A percentile compares a stretch with the other conserved stretches of the same genome.
These are phyloP conservation scores for Zophobas morio DNA, from an alignment of 1,140 invertebrate species.

Conservation along the genomic window DNA sequence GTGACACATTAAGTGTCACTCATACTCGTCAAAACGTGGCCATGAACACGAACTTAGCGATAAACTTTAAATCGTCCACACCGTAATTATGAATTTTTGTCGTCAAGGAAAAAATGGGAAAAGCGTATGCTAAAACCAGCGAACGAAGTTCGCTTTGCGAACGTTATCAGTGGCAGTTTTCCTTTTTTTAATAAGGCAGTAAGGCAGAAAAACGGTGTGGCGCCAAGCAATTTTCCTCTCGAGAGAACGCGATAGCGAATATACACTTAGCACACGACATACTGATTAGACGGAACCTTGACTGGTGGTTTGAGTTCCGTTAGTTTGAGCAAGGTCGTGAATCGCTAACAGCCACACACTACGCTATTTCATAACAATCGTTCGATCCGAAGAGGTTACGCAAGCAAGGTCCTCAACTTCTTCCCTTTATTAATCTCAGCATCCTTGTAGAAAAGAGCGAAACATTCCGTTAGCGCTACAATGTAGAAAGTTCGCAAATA, in stretches of 20 bases:
- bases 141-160: too few relatives aligned
- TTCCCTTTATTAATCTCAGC: neutral
- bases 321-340: constrained; percentile 56
- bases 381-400: constrained; percentile 3
- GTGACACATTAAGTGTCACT: too few relatives aligned
- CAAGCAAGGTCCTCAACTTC: neutral
- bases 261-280: constrained; percentile 18
- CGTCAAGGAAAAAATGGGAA: too few relatives aligned
- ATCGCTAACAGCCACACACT: constrained; percentile 46
- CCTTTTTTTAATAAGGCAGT: too few relatives aligned
- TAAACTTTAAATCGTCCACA: too few relatives aligned
- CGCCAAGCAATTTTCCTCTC: constrained; percentile 26
- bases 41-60: too few relatives aligned
- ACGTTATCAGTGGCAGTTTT: too few relatives aligned
- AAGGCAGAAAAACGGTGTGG: neutral
- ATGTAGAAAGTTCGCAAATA: constrained; percentile 17
- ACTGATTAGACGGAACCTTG: constrained; percentile 51
- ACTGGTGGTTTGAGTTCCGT: constrained; percentile 56
- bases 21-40: too few relatives aligned
- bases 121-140: too few relatives aligned
- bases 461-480: neutral
- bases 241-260: constrained; percentile 20
- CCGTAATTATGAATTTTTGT: too few relatives aligned
- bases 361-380: constrained; percentile 44
- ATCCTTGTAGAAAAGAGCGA: neutral